phyloP scores from a whole-genome alignment of 2,888 invertebrate species.

The Anthoptus insignis region DNA sequence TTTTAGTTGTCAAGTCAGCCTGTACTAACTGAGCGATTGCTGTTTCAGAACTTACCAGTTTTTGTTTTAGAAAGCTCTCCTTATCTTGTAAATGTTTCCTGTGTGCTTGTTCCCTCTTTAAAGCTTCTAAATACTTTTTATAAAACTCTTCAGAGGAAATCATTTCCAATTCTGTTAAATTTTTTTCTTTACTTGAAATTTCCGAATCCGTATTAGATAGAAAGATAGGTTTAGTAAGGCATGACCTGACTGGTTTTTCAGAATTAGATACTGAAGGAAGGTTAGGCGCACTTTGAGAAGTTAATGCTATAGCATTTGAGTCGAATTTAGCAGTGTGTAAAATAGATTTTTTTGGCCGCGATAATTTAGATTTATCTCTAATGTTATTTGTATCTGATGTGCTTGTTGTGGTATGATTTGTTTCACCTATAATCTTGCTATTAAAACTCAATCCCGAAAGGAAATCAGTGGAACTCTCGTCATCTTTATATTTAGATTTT shows the following conservation, averaged over 20 bases:
- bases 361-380: constrained; percentile 54
- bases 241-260: constrained; percentile 57
- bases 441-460: constrained; percentile 75
- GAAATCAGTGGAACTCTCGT: constrained; percentile 81
- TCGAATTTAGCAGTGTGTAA: constrained; percentile 73
- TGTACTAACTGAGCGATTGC: constrained; percentile 57
- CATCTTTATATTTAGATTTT: constrained; percentile 87
- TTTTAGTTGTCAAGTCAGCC: constrained; percentile 58
- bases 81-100: constrained; percentile 76
- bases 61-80: constrained; percentile 76
- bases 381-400: constrained; percentile 73
- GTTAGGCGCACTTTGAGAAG: constrained; percentile 81
- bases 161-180: constrained; percentile 64
- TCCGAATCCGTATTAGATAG: constrained; percentile 72
- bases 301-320: constrained; percentile 68
- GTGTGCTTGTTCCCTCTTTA: constrained; percentile 72
- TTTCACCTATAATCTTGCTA: constrained; percentile 62
- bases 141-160: constrained; percentile 77
- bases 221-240: constrained; percentile 51
- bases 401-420: constrained; percentile 69
- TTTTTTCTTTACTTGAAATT: constrained; percentile 66
- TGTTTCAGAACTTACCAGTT: constrained; percentile 68
- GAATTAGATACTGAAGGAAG: constrained; percentile 62
- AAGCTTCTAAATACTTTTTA: constrained; percentile 73
- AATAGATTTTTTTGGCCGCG: constrained; percentile 76